Evolutionary conservation across 2,113 vertebrate genomes (phyloP), one percentile per base, ranked within the genome.

Genomic region (Forbesichthys papilliferus): DNA sequence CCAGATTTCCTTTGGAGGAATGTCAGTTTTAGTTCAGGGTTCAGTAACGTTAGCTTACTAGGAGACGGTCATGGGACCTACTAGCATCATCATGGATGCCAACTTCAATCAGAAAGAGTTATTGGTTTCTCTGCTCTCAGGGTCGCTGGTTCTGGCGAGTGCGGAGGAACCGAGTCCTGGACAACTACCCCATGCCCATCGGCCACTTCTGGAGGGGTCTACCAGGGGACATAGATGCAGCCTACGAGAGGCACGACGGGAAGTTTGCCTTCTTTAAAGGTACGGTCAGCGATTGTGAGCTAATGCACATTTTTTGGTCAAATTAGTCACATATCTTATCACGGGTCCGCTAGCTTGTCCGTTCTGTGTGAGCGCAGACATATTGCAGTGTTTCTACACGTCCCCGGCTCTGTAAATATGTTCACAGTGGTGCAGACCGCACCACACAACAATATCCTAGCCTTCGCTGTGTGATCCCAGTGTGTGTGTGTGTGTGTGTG

Each of bases 121-220:
- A 49, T 3, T 0, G 1, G 3, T 14, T 59, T 51, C 58, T 65
- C 4, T 75, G 7, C 27, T 27, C 34, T 4, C 66, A 99, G 98
- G 98, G 96, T 33, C 93, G 90, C 11, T 99, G 98, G 98, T 99
- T 99, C 90, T 99, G 98, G 98, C 92, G 98, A 63, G 97, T 99
- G 1, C 93, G 96, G 49, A 93, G 95, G 79, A 99, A 98, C 88
- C 91, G 96, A 1, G 97, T 99, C 52, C 90, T 98, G 81, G 97
- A 98, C 89, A 98, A 98, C 79, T 99, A 99, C 78, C 98, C 98
- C 34, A 99, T 99, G 97, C 96, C 96, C 69, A 97, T 99, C 0
- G 91, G 95, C 3, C 96, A 99, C 85, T 99, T 99, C 89, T 99
- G 97, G 98, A 93, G 96, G 36, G 98, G 98, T 9, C 93, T 99